phyloP scores from a whole-genome alignment of 2,797 vertebrate species.

The Mionectes olivaceus region DNA sequence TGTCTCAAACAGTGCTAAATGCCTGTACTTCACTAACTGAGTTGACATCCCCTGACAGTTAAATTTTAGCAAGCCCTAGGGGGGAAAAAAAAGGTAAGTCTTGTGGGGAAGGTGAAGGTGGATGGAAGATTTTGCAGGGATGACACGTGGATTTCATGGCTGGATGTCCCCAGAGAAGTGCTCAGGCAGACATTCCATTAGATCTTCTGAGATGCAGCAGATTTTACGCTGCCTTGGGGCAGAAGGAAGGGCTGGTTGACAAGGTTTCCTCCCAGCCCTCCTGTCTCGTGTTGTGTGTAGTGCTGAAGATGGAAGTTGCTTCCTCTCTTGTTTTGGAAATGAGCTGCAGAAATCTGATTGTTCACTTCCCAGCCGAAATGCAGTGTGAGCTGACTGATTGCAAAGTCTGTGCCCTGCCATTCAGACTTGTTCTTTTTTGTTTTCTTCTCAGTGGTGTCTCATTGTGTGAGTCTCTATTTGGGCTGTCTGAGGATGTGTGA shows the following conservation, averaged over 20 bases:
- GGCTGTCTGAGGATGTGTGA: constrained; percentile 28
- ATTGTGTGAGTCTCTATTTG: constrained; percentile 29
- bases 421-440: constrained; percentile 40
- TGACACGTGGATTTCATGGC: not conserved
- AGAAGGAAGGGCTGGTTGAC: not conserved
- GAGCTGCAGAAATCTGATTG: not conserved
- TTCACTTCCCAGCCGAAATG: constrained; percentile 25
- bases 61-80: not conserved
- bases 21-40: not conserved
- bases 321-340: not conserved
- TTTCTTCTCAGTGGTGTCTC: not conserved
- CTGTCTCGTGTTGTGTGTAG: not conserved
- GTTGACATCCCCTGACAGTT: not conserved
- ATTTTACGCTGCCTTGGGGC: not conserved
- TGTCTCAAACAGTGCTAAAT: not conserved
- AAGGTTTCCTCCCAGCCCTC: not conserved
- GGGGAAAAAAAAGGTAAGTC: not conserved
- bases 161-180: not conserved
- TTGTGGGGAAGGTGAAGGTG: not conserved
- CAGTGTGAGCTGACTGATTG: not conserved
- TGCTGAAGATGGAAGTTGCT: not conserved
- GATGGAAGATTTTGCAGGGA: not conserved
- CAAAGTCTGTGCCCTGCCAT: constrained; percentile 7
- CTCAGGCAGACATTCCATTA: not conserved
- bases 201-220: not conserved